phyloP scores from a whole-genome alignment of 2,797 vertebrate species.

The Darevskia nairensis region DNA sequence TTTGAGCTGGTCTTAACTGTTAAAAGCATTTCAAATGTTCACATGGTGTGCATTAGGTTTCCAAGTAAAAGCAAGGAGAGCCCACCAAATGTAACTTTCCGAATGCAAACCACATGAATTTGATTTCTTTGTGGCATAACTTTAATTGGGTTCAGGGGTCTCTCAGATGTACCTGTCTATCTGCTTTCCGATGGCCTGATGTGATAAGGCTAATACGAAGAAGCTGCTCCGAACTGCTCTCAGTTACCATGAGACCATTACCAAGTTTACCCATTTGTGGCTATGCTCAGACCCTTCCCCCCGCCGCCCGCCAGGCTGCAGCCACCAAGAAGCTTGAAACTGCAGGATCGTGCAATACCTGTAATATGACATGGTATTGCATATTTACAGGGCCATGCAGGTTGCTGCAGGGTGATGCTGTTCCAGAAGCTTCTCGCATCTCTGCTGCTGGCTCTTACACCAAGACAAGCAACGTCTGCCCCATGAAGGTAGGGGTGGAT shows the following conservation, averaged over 20 bases:
- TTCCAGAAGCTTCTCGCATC: background rate
- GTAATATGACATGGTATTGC: fast-evolving
- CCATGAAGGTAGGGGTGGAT: background rate
- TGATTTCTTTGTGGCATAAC: constrained; percentile 85
- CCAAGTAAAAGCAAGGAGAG: constrained; percentile 85
- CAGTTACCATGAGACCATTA: constrained; percentile 58
- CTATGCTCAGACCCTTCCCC: background rate
- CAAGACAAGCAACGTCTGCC: background rate
- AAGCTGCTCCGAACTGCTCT: constrained; percentile 67
- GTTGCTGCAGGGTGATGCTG: background rate
- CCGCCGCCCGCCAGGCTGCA: background rate
- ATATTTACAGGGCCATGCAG: background rate
- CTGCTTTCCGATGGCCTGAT: constrained; percentile 76
- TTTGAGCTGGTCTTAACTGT: constrained; percentile 85
- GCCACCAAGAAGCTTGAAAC: constrained; percentile 22
- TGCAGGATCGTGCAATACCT: background rate
- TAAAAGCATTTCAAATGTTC: constrained; percentile 86
- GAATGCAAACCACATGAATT: constrained; percentile 87
- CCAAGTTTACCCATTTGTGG: constrained; percentile 31
- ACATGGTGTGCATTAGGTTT: constrained; percentile 87
- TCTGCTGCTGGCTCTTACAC: background rate
- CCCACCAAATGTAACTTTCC: constrained; percentile 85
- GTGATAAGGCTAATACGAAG: constrained; percentile 82
- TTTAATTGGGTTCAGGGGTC: constrained; percentile 85
- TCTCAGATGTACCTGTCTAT: constrained; percentile 83